Conservation (phyloP, 35 echinoderm and acorn worm species). For the Strongylocentrotus purpuratus region DNA sequence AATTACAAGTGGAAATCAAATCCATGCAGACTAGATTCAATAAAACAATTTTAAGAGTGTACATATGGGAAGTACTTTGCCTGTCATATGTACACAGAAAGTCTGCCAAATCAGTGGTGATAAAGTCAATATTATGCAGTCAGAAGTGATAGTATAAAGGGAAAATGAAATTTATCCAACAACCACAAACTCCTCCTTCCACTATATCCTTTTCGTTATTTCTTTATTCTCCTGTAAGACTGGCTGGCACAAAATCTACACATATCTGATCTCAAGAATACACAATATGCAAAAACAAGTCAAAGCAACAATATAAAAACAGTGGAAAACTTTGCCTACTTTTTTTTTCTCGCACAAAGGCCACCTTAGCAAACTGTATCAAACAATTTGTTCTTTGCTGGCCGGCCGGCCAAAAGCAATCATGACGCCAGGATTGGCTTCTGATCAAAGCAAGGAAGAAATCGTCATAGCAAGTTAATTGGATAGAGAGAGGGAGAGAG, state of each 20-base stretch:
- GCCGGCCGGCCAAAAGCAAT: not conserved
- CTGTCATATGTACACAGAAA: not conserved
- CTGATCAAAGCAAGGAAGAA: not conserved
- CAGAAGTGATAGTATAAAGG: not conserved
- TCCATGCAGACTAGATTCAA: not conserved
- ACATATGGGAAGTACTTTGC: not conserved
- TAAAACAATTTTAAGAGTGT: not conserved
- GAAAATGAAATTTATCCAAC: not conserved
- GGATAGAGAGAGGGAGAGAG: not conserved
- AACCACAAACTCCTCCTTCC: too few species aligned
- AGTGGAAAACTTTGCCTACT: not conserved
- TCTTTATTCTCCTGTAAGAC: too few species aligned
- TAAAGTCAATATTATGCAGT: not conserved
- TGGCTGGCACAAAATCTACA: not conserved
- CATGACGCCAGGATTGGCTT: not conserved
- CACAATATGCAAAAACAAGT: not conserved
- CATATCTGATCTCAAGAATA: too few species aligned
- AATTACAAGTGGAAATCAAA: not conserved
- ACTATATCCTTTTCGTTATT: too few species aligned
- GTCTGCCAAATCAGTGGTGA: not conserved
- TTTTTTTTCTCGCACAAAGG: not conserved
- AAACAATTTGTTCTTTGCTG: not conserved
- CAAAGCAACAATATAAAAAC: not conserved
- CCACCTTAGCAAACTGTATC: not conserved
- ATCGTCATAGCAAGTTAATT: constrained; percentile 12